These are phyloP conservation scores for Macrosteles quadrilineatus DNA, from an alignment of 1,140 invertebrate species.

Conservation along the genomic window DNA sequence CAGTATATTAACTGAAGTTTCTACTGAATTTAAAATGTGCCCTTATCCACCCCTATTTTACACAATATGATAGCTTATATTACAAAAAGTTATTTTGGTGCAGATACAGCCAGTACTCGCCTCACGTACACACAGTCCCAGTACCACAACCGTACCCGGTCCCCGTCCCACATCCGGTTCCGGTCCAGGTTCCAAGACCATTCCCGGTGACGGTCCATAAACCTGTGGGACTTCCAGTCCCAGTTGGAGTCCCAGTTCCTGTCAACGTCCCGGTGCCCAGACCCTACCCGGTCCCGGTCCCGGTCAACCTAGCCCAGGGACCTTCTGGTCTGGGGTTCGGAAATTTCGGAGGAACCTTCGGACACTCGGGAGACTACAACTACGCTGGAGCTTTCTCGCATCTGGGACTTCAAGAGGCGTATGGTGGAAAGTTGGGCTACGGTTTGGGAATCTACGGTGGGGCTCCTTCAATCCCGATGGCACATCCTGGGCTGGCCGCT, in stretches of 20 bases:
- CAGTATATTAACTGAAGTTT: too few species aligned
- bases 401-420: not conserved
- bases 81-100: too few species aligned
- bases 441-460: slow-evolving; percentile 17
- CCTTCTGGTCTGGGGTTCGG: not conserved
- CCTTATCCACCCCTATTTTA: too few species aligned
- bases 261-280: slow-evolving; percentile 38
- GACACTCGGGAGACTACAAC: not conserved
- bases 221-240: slow-evolving; percentile 49
- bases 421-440: slow-evolving; percentile 5
- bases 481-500: not conserved
- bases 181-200: slow-evolving; percentile 50
- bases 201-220: slow-evolving; percentile 51
- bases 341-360: not conserved
- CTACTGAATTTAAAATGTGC: too few species aligned
- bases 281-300: slow-evolving; percentile 57
- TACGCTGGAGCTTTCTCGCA: not conserved
- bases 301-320: slow-evolving; percentile 46
- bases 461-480: not conserved
- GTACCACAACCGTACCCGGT: slow-evolving; percentile 9
- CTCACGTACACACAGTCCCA: slow-evolving; percentile 7
- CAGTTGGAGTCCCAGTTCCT: slow-evolving; percentile 55
- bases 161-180: slow-evolving; percentile 51
- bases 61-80: too few species aligned
- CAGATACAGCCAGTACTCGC: slow-evolving; percentile 15